Conservation (phyloP, 2,888 invertebrate genomes). For the Polydrusus cervinus region DNA sequence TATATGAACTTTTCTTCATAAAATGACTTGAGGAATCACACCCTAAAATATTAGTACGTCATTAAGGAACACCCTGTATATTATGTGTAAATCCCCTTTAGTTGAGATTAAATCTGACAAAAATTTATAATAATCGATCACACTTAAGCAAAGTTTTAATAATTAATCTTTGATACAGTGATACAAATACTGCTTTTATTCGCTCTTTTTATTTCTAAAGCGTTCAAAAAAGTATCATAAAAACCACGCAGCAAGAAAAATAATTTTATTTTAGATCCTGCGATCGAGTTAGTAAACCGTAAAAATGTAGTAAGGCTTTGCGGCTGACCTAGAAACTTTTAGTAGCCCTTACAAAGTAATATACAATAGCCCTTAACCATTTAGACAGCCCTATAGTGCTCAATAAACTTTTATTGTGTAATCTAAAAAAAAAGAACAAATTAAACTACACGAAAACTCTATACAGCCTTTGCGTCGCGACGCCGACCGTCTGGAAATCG, state of each 20-base stretch:
- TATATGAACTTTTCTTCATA: too few relatives aligned
- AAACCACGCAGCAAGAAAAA: constrained; percentile 1
- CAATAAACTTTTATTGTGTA: constrained; percentile 50
- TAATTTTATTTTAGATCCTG: not conserved
- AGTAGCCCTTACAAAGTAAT: not conserved
- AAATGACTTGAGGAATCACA: too few relatives aligned
- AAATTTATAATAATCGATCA: too few relatives aligned
- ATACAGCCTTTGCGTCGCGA: constrained; percentile 62
- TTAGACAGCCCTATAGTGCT: constrained; percentile 35
- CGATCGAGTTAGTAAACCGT: not conserved
- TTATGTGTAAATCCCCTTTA: too few relatives aligned
- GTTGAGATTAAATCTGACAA: too few relatives aligned
- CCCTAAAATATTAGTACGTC: too few relatives aligned
- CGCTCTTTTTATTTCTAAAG: not conserved
- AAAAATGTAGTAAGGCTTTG: not conserved
- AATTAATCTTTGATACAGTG: too few relatives aligned
- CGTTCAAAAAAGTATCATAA: not conserved
- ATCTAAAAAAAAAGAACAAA: constrained; percentile 41
- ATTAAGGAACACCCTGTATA: too few relatives aligned
- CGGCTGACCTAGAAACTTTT: constrained; percentile 35
- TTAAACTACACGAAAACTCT: constrained; percentile 46
- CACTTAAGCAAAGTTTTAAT: too few relatives aligned
- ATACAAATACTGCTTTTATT: too few relatives aligned
- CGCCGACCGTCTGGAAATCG: constrained; percentile 65
- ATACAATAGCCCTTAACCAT: constrained; percentile 30